Percentiles rank a stretch among this genome's conserved stretches.
These are phyloP conservation scores for Anthoscopus minutus DNA, from an alignment of 2,113 vertebrate species.

Conservation along the genomic window DNA sequence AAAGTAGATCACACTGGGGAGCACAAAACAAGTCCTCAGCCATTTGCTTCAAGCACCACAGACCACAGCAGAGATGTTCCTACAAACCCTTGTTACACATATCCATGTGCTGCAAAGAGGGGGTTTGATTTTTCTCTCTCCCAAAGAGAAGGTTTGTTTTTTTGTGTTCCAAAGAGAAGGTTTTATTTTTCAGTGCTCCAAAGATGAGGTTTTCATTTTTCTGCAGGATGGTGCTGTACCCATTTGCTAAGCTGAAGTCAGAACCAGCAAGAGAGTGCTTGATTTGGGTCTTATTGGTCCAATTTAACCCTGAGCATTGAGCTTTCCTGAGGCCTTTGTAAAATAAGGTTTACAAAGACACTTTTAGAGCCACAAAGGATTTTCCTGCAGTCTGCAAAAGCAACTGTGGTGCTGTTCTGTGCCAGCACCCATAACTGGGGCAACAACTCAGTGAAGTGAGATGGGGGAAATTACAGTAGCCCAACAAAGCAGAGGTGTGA, in stretches of 20 bases:
- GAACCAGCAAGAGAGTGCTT: background rate
- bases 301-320: background rate
- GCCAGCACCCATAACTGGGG: background rate
- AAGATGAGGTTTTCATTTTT: background rate
- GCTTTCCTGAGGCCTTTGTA: background rate
- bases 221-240: background rate
- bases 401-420: background rate
- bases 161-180: background rate
- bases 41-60: background rate
- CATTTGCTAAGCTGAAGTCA: background rate
- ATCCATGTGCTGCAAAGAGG: background rate
- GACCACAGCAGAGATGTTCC: background rate
- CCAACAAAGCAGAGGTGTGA: background rate
- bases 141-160: background rate
- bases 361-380: background rate
- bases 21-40: background rate
- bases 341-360: background rate
- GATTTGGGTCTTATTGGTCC: background rate
- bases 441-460: background rate
- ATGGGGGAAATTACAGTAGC: background rate
- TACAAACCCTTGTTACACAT: background rate
- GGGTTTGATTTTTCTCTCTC: background rate
- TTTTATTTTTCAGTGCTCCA: background rate
- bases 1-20: background rate
- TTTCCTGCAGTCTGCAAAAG: background rate